Evolutionary conservation across 2,113 vertebrate species (phyloP).

Genomic region (Murina feae): DNA sequence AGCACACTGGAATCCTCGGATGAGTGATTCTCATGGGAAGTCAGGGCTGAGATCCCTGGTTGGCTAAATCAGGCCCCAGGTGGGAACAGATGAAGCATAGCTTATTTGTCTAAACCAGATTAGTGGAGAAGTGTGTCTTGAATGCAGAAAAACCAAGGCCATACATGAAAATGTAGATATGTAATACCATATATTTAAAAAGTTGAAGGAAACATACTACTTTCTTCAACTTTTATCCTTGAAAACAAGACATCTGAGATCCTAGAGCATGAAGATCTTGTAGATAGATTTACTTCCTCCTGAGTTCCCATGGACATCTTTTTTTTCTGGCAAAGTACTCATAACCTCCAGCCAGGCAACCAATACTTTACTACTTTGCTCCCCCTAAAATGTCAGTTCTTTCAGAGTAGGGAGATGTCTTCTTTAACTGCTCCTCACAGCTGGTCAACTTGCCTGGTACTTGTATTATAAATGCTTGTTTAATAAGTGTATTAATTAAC

Average conservation of each 20-base stretch:
- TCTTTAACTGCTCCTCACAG: neutral
- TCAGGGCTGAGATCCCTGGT: neutral
- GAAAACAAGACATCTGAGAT: neutral
- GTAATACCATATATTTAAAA: too few species aligned
- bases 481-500: neutral
- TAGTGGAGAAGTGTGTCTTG: too few species aligned
- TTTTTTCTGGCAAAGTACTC: neutral
- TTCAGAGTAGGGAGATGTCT: neutral
- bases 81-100: neutral
- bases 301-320: neutral
- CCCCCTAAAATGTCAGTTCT: neutral
- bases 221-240: neutral
- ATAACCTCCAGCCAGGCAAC: too few species aligned
- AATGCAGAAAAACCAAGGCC: neutral
- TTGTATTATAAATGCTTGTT: neutral
- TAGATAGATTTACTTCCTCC: neutral
- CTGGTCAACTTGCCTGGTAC: neutral
- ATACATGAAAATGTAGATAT: too few species aligned
- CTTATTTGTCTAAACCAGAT: neutral
- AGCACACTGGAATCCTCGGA: neutral
- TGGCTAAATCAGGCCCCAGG: neutral
- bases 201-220: neutral
- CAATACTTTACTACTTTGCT: neutral
- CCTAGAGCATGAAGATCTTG: too few species aligned
- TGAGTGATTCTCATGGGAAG: neutral